phyloP scores from a whole-genome alignment of 2,888 invertebrate genomes.

The Mechanitis messenoides region DNA sequence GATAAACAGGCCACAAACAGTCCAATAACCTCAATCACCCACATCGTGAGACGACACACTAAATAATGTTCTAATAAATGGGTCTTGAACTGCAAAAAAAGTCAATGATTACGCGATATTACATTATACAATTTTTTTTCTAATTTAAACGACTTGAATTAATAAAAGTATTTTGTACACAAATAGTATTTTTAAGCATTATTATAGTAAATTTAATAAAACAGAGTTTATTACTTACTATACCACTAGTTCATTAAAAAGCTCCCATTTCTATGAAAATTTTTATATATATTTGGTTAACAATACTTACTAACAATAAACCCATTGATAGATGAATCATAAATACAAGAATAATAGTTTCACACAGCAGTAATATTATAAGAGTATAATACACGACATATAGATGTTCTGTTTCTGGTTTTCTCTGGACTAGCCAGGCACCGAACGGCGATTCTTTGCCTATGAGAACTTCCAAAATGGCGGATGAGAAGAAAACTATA shows the following conservation, averaged over 20 bases:
- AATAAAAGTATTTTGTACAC: too few species aligned
- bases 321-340: slow-evolving; percentile 34
- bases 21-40: slow-evolving; percentile 35
- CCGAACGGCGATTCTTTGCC: slow-evolving; percentile 25
- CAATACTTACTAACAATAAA: slow-evolving; percentile 35
- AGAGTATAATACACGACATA: slow-evolving; percentile 28
- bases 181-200: too few species aligned
- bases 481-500: slow-evolving; percentile 34
- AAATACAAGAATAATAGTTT: slow-evolving; percentile 34
- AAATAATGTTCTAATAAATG: slow-evolving; percentile 36
- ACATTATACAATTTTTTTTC: too few species aligned
- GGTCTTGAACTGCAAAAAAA: slow-evolving; percentile 33
- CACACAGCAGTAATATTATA: slow-evolving; percentile 34
- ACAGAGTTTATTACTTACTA: not conserved
- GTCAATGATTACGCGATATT: too few species aligned
- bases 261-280: not conserved
- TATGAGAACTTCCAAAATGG: slow-evolving; percentile 34
- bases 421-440: slow-evolving; percentile 13
- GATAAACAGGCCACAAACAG: slow-evolving; percentile 33
- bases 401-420: slow-evolving; percentile 12
- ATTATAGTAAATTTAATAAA: too few species aligned
- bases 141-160: too few species aligned
- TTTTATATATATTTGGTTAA: not conserved
- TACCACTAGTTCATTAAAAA: not conserved
- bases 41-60: slow-evolving; percentile 36